Evolutionary conservation across 2,888 invertebrate species (phyloP), one percentile per base, ranked within the genome.

Genomic region (Caenorhabditis parvicauda): DNA sequence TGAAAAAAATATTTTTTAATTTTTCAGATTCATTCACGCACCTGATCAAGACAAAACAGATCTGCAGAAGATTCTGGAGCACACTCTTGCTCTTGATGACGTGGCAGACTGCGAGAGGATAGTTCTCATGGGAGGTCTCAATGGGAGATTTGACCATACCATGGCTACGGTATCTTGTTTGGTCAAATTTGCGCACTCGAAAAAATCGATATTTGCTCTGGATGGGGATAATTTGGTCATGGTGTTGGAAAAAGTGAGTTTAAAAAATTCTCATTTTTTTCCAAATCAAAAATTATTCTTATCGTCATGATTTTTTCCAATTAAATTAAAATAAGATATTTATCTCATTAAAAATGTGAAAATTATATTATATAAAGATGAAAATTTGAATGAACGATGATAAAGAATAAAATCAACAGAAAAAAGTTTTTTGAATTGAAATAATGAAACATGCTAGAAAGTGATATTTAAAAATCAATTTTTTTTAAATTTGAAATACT

Each of bases 61-160:
- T 50, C 19, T 59, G 22, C 37, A 59, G 14, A 64, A 64, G 32
- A 28, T 41, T 41, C 24, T 48, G 2, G 17, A 9, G 21, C n/a
- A 48, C 2, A 19, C 32, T 29, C 21, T 17, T 12, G 32, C 12
- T 12, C 12, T 32, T 32, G 32, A 32, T 32, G 32, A 12, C 12
- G 32, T 12, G 12, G 32, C 12, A 32, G 7, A 12, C 32, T 32
- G 32, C 12, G 19, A 28, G 27, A 27, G 38, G 25, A 54, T 63
- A 5, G 41, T 52, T 0, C 21, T 63, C 1, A 32, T 63, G 6
- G 63, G 63, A 2, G 63, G 76, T 12, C 60, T 76, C 9, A 61
- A 64, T 22, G 77, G 77, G 1, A 65, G 78, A 9, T 76, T 78
- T 59, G 78, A 78, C 51, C 78, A 78, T 58, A 68, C 71, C 0